Evolutionary conservation across 1,140 invertebrate species (phyloP).

Genomic region (Psix sp.): DNA sequence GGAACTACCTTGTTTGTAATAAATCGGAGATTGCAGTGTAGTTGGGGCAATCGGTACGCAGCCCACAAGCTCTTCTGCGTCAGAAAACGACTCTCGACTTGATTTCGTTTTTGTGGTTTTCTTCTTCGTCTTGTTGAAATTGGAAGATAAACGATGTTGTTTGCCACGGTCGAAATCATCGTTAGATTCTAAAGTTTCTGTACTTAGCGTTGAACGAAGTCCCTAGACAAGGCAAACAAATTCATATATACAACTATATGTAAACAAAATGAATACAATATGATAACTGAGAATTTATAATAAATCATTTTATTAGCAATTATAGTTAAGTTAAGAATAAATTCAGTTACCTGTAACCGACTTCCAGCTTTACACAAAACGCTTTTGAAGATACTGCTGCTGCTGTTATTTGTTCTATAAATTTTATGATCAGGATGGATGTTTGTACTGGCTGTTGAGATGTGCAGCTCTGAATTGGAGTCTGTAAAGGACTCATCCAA

Average conservation of each 20-base stretch:
- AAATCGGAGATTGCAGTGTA: constrained; percentile 56
- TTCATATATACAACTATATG: too few relatives aligned
- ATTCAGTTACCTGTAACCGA: constrained; percentile 63
- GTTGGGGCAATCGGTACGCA: constrained; percentile 43
- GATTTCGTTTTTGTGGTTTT: constrained; percentile 62
- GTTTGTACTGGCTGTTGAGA: constrained; percentile 70
- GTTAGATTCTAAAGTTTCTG: constrained; percentile 73
- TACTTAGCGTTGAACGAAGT: constrained; percentile 69
- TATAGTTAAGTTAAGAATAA: too few relatives aligned
- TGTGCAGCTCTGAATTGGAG: constrained; percentile 71
- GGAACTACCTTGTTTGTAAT: constrained; percentile 88
- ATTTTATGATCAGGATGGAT: constrained; percentile 88
- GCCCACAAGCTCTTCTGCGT: constrained; percentile 67
- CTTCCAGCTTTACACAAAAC: constrained; percentile 71
- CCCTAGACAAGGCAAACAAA: constrained; percentile 47
- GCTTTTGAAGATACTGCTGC: constrained; percentile 62
- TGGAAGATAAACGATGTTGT: constrained; percentile 61
- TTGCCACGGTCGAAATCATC: constrained; percentile 69
- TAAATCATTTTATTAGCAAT: too few relatives aligned
- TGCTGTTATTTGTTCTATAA: constrained; percentile 72
- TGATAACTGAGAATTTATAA: too few relatives aligned
- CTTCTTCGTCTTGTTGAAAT: constrained; percentile 57
- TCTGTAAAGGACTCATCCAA: constrained; percentile 78
- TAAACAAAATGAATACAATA: too few relatives aligned
- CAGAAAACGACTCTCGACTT: constrained; percentile 66